Evolutionary conservation across 2,888 invertebrate species (phyloP).

Genomic region (Germaria angustata): DNA sequence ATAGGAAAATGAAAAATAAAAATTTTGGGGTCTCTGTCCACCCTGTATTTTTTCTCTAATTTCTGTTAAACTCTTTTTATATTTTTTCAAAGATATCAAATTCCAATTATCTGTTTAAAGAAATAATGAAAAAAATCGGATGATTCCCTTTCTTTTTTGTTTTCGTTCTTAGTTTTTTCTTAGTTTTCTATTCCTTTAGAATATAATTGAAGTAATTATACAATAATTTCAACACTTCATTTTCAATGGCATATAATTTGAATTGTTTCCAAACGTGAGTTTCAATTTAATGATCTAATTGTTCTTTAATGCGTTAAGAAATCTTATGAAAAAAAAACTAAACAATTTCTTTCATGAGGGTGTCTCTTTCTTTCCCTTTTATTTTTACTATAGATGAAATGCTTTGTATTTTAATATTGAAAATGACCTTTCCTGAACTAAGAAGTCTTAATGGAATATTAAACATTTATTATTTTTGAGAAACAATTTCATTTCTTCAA

Average conservation of each 20-base stretch:
- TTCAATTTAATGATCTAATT: conserved; percentile 62
- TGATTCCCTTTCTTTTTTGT: conserved; percentile 13
- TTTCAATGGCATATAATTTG: conserved; percentile 58
- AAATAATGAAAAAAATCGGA: conserved; percentile 16
- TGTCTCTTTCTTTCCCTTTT: conserved; percentile 1
- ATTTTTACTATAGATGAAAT: conserved; percentile 19
- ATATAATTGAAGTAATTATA: conserved; percentile 58
- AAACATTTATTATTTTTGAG: not conserved
- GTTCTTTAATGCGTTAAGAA: conserved; percentile 27
- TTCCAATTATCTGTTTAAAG: conserved; percentile 54
- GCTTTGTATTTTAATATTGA: conserved; percentile 6
- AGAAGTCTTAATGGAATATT: not conserved
- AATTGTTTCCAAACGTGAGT: conserved; percentile 64
- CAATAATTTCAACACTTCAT: conserved; percentile 59
- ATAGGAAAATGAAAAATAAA: too few relatives aligned
- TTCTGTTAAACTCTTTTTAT: not conserved
- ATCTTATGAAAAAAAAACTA: not conserved
- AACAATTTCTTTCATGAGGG: not conserved
- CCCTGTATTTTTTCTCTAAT: too few relatives aligned
- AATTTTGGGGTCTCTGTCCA: too few relatives aligned
- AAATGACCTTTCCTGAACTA: not conserved
- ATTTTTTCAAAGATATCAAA: conserved; percentile 27
- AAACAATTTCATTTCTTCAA: not conserved
- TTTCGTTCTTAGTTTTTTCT: not conserved
- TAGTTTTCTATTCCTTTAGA: not conserved